Evolutionary conservation across 1,140 invertebrate genomes (phyloP).

Genomic region (Meloidogyne chitwoodi): DNA sequence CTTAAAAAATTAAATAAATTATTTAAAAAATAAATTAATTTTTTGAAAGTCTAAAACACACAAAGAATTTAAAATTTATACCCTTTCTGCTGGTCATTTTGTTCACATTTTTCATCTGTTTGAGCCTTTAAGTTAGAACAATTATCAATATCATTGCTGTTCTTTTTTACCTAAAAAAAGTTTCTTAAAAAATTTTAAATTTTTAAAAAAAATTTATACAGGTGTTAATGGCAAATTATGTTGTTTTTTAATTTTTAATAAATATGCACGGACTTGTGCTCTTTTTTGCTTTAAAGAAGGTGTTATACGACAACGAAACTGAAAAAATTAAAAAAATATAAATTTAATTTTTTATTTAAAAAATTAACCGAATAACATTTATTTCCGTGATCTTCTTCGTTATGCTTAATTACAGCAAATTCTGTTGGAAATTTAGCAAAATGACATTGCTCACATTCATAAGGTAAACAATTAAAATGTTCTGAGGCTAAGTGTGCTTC

Average conservation of each 20-base stretch:
- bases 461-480: conserved; percentile 37
- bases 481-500: conserved; percentile 38
- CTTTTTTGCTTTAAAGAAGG: conserved; percentile 14
- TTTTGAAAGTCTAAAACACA: neutral
- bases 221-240: neutral
- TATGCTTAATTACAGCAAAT: conserved; percentile 31
- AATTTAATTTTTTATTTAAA: neutral
- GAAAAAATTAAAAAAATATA: conserved; percentile 2
- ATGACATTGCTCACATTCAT: conserved; percentile 43
- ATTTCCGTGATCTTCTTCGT: conserved; percentile 24
- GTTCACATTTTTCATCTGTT: neutral
- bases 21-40: neutral
- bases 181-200: neutral
- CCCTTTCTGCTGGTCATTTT: neutral
- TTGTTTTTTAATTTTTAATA: neutral
- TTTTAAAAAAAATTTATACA: neutral
- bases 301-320: conserved; percentile 26
- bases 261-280: conserved; percentile 14
- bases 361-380: conserved; percentile 14
- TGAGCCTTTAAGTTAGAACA: neutral
- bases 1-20: neutral
- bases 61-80: neutral
- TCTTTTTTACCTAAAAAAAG: neutral
- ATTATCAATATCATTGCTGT: neutral
- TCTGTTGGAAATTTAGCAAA: conserved; percentile 44